Base-by-base conservation (phyloP, 2,888 invertebrate genomes). In the Apoda limacodes region DNA sequence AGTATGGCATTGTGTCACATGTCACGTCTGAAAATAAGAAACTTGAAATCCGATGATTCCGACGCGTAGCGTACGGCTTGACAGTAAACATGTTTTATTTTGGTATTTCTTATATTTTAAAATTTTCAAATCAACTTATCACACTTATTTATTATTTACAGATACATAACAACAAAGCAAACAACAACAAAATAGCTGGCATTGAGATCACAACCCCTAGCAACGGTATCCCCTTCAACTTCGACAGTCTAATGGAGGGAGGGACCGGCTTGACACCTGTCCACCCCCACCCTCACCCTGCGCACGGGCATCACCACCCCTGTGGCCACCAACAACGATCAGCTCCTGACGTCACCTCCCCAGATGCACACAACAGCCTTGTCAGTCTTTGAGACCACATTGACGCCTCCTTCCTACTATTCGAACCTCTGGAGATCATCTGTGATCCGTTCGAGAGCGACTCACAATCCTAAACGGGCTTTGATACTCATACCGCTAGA, bases 181-280 rank as follows among this genome's bases (percentile, higher is more conserved):
- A 78, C 13, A 37, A 28, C 42, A 82, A 84, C 45, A 88, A 89
- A 52, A 86, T 89, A 40, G 86, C 89, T 17, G 94, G 93, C 33
- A 85, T 94, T 42, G 86, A 92, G 49, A 93, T 95, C 52, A 90
- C 89, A 40, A 93, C 93, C 7, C 95, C 95, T 1, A 92, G 93
- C 39, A 89, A 88, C 51, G 95, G 93, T 28, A 88, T 93, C 45
- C 88, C 88, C 48, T 93, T 95, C 72, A 94, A 93, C 69, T 95
- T 93, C 64, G 95, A 96, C 55, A 92, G 92, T 46, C 83, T 96
- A 37, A 93, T 95, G 91, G 94, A 93, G 51, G 94, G 94, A 28
- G 94, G 95, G 52, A 94, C 95, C 2, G 95, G 95, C 0, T 80
- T 96, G 27, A 95, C 95, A 5, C 95, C 95, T 0, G 91, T 93